Evolutionary conservation across 1,140 invertebrate genomes (phyloP), one percentile per base, ranked within the genome.

Genomic region (Tetramorium alpestre): DNA sequence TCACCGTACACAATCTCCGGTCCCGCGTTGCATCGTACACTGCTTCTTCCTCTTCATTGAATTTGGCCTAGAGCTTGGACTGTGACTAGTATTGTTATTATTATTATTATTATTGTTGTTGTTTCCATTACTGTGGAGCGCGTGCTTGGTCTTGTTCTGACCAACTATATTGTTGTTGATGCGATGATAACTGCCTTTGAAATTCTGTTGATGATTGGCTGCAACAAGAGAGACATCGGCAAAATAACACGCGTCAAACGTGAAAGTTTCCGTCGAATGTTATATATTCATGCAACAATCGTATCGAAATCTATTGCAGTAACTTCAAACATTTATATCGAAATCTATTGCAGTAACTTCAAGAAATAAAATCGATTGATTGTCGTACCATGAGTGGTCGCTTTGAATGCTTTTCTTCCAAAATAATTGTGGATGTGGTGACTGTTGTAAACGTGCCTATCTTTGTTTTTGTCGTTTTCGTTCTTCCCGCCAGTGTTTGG

Each of bases 1-100:
- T 95, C 94, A 95, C 95, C 95, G 95, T 91, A 95, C 93, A 91
- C 95, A 95, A 90, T 95, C 95, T 16, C 93, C 94, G 16, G 94
- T 93, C 22, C 92, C 93, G 64, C 94, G 94, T 49, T 93, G 91
- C 72, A 89, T 91, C 33, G 93, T 91, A 64, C 92, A 93, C 51
- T 94, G 93, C 87, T 95, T 95, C 91, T 95, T 95, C 56, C 94
- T 93, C 85, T 95, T 95, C 18, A 93, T 86, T 4, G 90, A 91
- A 72, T 93, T 92, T 72, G 92, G 88, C 49, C 92, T 93, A 18
- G 93, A 92, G 28, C 90, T 93, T 60, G 93, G 92, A 91, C 93
- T 95, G 62, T 95, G 94, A 80, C 88, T 92, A 67, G 90, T 92
- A 76, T 87, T 91, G 58, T 92, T 93, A 58, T 91, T 92, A 60